Percentiles rank a stretch among this genome's conserved stretches.
Evolutionary conservation across 2,797 vertebrate species (phyloP).

Genomic region (Urophycis tenuis): DNA sequence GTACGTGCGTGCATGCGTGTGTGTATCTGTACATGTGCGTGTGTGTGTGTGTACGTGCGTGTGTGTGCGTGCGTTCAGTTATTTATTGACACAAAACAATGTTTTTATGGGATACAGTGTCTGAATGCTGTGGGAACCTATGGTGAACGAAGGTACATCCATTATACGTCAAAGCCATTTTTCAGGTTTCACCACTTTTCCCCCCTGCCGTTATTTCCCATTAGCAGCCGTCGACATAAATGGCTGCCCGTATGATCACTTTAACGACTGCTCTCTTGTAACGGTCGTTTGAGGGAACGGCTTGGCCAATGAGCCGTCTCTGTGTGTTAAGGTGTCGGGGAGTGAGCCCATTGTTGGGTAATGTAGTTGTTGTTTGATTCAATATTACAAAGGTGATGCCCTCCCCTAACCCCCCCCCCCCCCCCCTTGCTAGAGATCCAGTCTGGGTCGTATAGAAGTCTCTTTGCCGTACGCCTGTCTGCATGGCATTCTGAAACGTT

Average conservation of each 20-base stretch:
- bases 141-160: not conserved
- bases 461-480: not conserved
- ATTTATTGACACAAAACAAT: not conserved
- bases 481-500: not conserved
- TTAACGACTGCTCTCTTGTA: conserved; percentile 5
- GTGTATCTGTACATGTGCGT: no score
- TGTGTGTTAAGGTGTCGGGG: not conserved
- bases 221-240: not conserved
- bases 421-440: not conserved
- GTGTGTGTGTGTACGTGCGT: no score
- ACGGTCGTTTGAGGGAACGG: not conserved
- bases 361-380: not conserved
- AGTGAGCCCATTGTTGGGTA: not conserved
- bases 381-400: not conserved
- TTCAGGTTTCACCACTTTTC: not conserved
- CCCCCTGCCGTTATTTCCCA: not conserved
- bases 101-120: not conserved
- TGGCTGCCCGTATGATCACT: not conserved
- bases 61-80: not conserved
- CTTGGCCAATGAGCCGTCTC: conserved; percentile 11
- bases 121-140: not conserved
- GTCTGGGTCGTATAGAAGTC: not conserved
- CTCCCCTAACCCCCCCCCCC: not conserved
- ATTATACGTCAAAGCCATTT: not conserved
- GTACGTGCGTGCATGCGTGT: not conserved